Conservation (phyloP, 2,113 vertebrate genomes). For the Laticauda laticaudata region DNA sequence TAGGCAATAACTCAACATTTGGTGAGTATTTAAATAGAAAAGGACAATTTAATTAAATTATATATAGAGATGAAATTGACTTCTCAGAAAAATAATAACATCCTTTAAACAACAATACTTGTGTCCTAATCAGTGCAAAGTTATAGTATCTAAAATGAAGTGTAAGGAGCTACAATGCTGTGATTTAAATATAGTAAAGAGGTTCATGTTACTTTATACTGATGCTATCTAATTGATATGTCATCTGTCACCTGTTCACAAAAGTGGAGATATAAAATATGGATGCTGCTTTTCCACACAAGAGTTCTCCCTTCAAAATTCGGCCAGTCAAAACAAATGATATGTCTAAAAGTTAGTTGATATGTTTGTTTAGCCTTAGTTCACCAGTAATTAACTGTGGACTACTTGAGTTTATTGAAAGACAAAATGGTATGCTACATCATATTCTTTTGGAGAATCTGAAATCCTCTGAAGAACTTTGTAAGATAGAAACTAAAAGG, state of each 20-base stretch:
- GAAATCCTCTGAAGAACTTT: background rate
- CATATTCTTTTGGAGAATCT: background rate
- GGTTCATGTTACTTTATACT: background rate
- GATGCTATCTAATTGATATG: background rate
- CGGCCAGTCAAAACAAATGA: background rate
- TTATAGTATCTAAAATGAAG: background rate
- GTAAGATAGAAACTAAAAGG: background rate
- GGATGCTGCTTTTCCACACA: background rate
- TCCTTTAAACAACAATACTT: background rate
- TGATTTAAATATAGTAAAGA: background rate
- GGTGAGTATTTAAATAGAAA: background rate
- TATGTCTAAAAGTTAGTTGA: background rate
- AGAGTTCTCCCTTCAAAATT: background rate
- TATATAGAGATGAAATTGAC: background rate
- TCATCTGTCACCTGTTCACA: background rate
- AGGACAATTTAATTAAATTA: background rate
- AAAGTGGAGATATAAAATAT: background rate
- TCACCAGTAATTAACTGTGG: background rate
- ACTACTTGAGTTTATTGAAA: background rate
- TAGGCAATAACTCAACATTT: background rate
- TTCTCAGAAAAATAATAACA: background rate
- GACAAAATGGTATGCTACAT: background rate
- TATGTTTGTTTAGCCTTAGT: background rate
- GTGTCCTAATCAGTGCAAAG: background rate
- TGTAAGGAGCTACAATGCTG: background rate